These are phyloP conservation scores for Luperina nickerlii DNA, from an alignment of 2,888 invertebrate species.

Conservation along the genomic window DNA sequence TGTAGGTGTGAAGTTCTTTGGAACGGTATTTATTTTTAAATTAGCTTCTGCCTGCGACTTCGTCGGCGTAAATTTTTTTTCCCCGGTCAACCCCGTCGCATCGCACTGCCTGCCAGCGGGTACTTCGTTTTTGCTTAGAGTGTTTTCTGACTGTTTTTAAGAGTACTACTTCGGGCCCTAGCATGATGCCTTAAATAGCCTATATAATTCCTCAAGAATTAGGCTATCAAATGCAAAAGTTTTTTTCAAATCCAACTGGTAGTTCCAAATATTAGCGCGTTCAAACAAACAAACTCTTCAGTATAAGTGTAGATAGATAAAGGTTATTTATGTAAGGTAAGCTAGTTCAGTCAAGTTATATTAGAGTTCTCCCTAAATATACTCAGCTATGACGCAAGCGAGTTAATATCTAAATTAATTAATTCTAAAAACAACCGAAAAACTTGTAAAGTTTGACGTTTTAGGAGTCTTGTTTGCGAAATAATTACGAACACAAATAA, in stretches of 20 bases:
- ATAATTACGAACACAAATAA: not conserved
- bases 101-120: not conserved
- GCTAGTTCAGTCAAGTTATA: not conserved
- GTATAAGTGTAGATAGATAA: not conserved
- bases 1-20: slow-evolving; percentile 1
- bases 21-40: not conserved
- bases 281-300: not conserved
- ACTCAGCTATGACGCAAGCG: not conserved
- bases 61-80: not conserved
- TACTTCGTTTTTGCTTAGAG: not conserved
- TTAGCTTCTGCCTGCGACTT: not conserved
- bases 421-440: slow-evolving; percentile 3
- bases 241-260: not conserved
- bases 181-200: not conserved
- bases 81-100: not conserved
- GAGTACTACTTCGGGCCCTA: too few relatives aligned
- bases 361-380: not conserved
- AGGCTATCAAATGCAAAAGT: not conserved
- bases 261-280: not conserved
- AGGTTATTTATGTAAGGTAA: not conserved
- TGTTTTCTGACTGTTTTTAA: not conserved
- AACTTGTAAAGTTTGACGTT: slow-evolving; percentile 15
- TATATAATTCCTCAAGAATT: not conserved
- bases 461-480: not conserved
- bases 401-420: not conserved